These are phyloP conservation scores for Dasysyrphus albostriatus DNA, from an alignment of 2,888 invertebrate genomes.

Conservation along the genomic window DNA sequence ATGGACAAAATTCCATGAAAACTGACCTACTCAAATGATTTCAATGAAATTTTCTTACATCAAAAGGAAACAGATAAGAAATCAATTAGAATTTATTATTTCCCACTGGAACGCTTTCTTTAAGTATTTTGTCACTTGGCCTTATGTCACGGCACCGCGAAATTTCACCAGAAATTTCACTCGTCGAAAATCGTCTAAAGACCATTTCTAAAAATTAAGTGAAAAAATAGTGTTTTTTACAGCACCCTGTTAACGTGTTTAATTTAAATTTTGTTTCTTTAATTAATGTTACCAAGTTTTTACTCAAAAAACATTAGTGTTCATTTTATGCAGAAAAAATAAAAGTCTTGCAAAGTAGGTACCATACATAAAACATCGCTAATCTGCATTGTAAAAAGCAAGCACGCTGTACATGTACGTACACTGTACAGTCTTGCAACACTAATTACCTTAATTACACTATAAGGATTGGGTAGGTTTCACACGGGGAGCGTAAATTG, in stretches of 20 bases:
- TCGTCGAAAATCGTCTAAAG: no score
- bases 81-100: no score
- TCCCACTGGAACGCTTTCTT: no score
- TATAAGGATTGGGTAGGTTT: constrained; percentile 6
- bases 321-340: not conserved
- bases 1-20: no score
- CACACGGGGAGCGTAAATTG: constrained; percentile 15
- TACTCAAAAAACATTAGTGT: not conserved
- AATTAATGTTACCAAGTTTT: not conserved
- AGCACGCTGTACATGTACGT: not conserved
- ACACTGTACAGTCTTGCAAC: constrained; percentile 13
- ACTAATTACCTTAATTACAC: constrained; percentile 35
- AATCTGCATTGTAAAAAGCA: constrained; percentile 31
- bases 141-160: no score
- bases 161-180: no score
- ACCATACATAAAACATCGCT: constrained; percentile 14
- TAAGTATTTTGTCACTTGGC: no score
- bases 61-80: no score
- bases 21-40: no score
- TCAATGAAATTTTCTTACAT: no score
- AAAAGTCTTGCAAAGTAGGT: not conserved
- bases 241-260: not conserved
- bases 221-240: not conserved
- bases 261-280: not conserved
- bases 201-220: not conserved